Base-by-base conservation (phyloP, 64 coral and sea anemone genomes). In the Orbicella faveolata region DNA sequence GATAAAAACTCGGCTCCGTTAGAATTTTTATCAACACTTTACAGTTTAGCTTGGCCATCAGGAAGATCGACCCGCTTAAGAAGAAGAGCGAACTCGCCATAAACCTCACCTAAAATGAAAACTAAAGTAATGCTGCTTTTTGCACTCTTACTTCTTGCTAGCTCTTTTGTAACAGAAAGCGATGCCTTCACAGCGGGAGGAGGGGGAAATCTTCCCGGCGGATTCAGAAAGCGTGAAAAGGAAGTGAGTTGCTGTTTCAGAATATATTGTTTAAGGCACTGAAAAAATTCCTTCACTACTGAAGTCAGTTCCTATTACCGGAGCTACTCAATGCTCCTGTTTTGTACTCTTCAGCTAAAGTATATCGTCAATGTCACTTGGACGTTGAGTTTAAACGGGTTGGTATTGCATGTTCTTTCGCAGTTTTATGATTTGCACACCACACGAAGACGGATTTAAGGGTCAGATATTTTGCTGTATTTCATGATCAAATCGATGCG, bases 171-270 rank as follows among this genome's bases (percentile, higher is more conserved):
- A 34, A 88, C 82, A 52, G 78, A 97, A 35, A 83, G 87, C 21
- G 87, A 91, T 61, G 88, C 95, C 26, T 97, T 97, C 72, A 97
- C 95, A 17, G 95, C 95, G 0, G 95, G 95, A 21, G 95, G 95
- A 11, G 95, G 95, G 8, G 95, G 95, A 21, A 97, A 93, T 74
- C 88, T 97, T 67, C 94, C 94, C 12, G 21, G 79, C 35, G 62
- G 69, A 41, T 84, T 76, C 4, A 73, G 75, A 91, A 94, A 94
- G 78, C 88, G 92, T 39, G 92, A 79, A 30, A 35, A 48, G 12
- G 17, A 68, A 79, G 92, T 94, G 37, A 70, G 70, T 76, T 25
- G 52, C 0, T 70, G 14, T 12, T 44, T 16, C 34, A n/a, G 6
- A 16, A 59, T 25, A 26, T 10, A 26, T 70, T 70, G 21, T 70